A percentile compares a stretch with the other conserved stretches of the same genome.
Evolutionary conservation across 2,113 vertebrate genomes (phyloP).

Genomic region (Larimichthys polyactis): DNA sequence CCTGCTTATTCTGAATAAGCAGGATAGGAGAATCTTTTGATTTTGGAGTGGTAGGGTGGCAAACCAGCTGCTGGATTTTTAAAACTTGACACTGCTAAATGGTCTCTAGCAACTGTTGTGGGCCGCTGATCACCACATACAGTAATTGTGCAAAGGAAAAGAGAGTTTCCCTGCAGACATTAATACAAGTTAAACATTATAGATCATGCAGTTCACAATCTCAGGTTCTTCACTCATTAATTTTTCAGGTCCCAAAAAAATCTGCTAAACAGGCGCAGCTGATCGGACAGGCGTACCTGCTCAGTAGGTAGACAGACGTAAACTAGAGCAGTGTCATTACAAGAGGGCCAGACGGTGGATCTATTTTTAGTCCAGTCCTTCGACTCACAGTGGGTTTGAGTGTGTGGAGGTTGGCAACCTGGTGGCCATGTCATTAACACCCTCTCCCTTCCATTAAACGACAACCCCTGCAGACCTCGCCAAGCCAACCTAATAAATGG

Average conservation of each 20-base stretch:
- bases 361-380: slow-evolving; percentile 66
- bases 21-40: neutral
- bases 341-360: slow-evolving; percentile 53
- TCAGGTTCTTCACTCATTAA: neutral
- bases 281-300: slow-evolving; percentile 20
- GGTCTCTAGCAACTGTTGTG: neutral
- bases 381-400: slow-evolving; percentile 38
- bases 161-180: neutral
- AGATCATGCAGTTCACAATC: neutral
- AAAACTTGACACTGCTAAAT: neutral
- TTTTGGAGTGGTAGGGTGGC: no score
- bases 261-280: neutral
- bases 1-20: neutral
- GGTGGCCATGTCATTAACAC: slow-evolving; percentile 61
- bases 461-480: slow-evolving; percentile 21
- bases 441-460: slow-evolving; percentile 56
- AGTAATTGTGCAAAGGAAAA: neutral
- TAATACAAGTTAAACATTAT: neutral
- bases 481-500: slow-evolving; percentile 8
- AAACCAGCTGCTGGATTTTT: neutral
- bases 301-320: slow-evolving; percentile 28
- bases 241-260: slow-evolving; percentile 1
- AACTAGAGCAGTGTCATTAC: slow-evolving; percentile 53
- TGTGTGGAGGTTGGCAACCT: slow-evolving; percentile 47
- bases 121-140: neutral